A percentile compares a stretch with the other conserved stretches of the same genome.
These are phyloP conservation scores for Scleropages formosus DNA, from an alignment of 2,797 vertebrate genomes.

Conservation along the genomic window DNA sequence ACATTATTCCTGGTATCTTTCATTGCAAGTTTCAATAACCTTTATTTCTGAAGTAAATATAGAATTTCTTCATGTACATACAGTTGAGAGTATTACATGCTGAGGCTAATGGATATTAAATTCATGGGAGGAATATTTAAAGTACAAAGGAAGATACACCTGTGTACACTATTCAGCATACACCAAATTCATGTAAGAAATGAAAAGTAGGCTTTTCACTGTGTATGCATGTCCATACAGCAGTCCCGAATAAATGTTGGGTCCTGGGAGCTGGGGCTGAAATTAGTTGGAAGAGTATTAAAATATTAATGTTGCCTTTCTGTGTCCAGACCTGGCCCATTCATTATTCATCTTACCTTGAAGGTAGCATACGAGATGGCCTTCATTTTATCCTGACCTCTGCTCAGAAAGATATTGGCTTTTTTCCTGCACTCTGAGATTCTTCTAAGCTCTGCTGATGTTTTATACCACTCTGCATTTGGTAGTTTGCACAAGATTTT, in stretches of 20 bases:
- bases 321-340: conserved; percentile 78
- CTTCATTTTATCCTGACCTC: conserved; percentile 65
- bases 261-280: conserved; percentile 65
- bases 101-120: no score
- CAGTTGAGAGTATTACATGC: no score
- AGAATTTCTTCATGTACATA: no score
- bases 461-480: conserved; percentile 42
- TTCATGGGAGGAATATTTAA: no score
- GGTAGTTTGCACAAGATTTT: neutral
- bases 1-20: no score
- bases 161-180: neutral
- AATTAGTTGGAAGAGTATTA: conserved; percentile 85
- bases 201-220: neutral
- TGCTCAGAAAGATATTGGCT: conserved; percentile 63
- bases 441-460: conserved; percentile 49
- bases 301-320: conserved; percentile 92
- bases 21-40: no score
- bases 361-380: conserved; percentile 80
- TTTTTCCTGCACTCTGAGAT: conserved; percentile 45
- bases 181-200: no score
- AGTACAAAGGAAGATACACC: no score
- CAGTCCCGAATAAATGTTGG: conserved; percentile 54
- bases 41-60: no score
- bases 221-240: conserved; percentile 29
- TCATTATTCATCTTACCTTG: conserved; percentile 91